These are phyloP conservation scores for Taurulus bubalis DNA, from an alignment of 2,113 vertebrate genomes.

Conservation along the genomic window DNA sequence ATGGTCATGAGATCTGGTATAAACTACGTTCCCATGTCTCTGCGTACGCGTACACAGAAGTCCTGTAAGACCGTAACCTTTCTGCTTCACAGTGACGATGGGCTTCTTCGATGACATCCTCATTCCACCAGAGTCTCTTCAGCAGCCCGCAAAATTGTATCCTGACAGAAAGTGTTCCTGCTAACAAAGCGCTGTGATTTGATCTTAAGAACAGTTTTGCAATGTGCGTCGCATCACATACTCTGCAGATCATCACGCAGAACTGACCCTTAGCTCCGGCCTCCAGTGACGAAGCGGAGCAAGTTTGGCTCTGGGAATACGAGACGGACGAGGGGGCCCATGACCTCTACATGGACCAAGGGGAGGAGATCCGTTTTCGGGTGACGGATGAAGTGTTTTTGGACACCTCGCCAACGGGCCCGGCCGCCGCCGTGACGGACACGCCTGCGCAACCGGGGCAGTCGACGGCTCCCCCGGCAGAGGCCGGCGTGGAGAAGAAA, in stretches of 20 bases:
- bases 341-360: constrained; percentile 98
- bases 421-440: constrained; percentile 81
- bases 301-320: constrained; percentile 99
- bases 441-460: constrained; percentile 62
- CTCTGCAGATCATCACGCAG: neutral
- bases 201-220: neutral
- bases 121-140: constrained; percentile 94
- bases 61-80: neutral
- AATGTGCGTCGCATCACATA: neutral
- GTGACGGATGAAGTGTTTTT: constrained; percentile 94
- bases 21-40: neutral
- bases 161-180: constrained; percentile 69
- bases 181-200: neutral
- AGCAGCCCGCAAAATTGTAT: constrained; percentile 98
- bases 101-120: constrained; percentile 96
- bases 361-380: constrained; percentile 95
- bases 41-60: neutral
- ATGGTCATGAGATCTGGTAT: neutral
- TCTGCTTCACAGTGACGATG: constrained; percentile 87
- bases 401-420: constrained; percentile 94
- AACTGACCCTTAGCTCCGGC: constrained; percentile 78
- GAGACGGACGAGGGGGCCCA: constrained; percentile 98
- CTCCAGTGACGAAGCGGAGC: constrained; percentile 93
- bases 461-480: constrained; percentile 38
- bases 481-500: constrained; percentile 87